phyloP scores from a whole-genome alignment of 92 coral and sea anemone species.

The Galaxea fascicularis region DNA sequence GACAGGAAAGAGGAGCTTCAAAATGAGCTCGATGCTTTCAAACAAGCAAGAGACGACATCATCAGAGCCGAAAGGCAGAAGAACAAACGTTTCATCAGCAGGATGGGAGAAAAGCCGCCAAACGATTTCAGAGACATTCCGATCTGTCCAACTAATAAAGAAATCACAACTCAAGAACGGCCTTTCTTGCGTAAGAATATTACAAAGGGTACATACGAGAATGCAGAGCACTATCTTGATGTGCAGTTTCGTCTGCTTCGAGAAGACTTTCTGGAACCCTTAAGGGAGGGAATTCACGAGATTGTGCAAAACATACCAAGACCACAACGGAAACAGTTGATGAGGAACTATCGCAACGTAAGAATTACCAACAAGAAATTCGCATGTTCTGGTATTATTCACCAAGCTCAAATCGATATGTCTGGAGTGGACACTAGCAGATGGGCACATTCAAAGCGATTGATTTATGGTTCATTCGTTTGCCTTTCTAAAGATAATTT shows the following conservation, averaged over 20 bases:
- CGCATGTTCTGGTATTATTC: conserved; percentile 66
- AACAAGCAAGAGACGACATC: conserved; percentile 59
- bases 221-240: conserved; percentile 82
- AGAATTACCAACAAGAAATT: conserved; percentile 50
- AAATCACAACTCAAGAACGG: conserved; percentile 63
- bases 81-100: conserved; percentile 9
- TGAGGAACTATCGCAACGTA: conserved; percentile 66
- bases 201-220: conserved; percentile 65
- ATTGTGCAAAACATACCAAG: conserved; percentile 53
- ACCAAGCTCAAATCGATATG: conserved; percentile 66
- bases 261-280: conserved; percentile 85
- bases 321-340: conserved; percentile 56
- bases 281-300: conserved; percentile 82
- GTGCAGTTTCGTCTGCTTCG: conserved; percentile 86
- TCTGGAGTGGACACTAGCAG: conserved; percentile 51
- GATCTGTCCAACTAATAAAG: conserved; percentile 72
- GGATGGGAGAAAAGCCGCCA: conserved; percentile 58
- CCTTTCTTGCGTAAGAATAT: conserved; percentile 81
- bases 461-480: conserved; percentile 83
- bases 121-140: conserved; percentile 76
- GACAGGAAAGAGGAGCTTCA: conserved; percentile 33
- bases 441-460: conserved; percentile 76
- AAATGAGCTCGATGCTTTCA: conserved; percentile 29
- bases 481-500: conserved; percentile 72
- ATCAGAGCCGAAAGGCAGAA: conserved; percentile 53